phyloP scores from a whole-genome alignment of 2,888 invertebrate genomes.

The Mythimna impura region DNA sequence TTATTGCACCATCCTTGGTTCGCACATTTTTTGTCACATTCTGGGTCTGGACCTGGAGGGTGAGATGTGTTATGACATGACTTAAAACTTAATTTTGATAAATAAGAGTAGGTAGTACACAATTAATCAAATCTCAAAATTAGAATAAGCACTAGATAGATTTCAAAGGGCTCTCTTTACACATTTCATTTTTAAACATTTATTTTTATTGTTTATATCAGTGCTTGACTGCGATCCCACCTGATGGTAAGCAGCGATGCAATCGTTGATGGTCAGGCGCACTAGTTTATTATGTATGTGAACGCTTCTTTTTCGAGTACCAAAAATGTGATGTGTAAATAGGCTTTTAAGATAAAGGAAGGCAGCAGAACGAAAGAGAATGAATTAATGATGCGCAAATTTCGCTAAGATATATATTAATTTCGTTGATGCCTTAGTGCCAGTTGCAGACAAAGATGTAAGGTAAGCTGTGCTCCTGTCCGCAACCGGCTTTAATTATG shows the following conservation, averaged over 20 bases:
- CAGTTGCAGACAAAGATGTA: not conserved
- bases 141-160: not conserved
- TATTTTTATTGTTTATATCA: too few relatives aligned
- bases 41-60: constrained; percentile 94
- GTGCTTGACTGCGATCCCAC: too few relatives aligned
- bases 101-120: not conserved
- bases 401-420: not conserved
- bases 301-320: too few relatives aligned
- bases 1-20: constrained; percentile 96
- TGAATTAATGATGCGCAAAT: not conserved
- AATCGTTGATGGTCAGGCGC: too few relatives aligned
- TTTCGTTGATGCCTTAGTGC: not conserved
- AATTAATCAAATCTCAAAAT: not conserved
- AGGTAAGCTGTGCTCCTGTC: not conserved
- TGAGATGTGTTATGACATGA: not conserved
- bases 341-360: not conserved
- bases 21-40: constrained; percentile 96
- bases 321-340: too few relatives aligned
- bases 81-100: not conserved
- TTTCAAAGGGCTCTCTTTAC: not conserved
- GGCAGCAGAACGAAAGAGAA: not conserved
- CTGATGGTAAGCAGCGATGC: too few relatives aligned
- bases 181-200: constrained; percentile 9
- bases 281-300: too few relatives aligned
- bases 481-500: too few relatives aligned